Evolutionary conservation across 2,797 vertebrate genomes (phyloP), one percentile per base, ranked within the genome.

Genomic region (Microcaecilia unicolor): DNA sequence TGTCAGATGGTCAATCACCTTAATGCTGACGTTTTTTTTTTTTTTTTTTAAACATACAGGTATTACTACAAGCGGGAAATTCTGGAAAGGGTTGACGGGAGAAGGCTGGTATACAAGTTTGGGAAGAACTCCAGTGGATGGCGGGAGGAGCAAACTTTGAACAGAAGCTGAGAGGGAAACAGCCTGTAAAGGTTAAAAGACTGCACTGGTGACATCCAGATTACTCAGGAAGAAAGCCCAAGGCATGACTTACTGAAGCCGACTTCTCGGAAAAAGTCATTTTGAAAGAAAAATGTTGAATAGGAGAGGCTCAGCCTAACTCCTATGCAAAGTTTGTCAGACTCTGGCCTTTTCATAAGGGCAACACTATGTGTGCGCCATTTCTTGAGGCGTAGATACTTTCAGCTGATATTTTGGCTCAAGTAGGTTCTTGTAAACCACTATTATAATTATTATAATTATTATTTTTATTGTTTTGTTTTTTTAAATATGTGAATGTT

Each of bases 21-120:
- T 48, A 20, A n/a, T n/a, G n/a, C n/a, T n/a, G n/a, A n/a, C n/a
- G n/a, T n/a, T n/a, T n/a, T n/a, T n/a, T n/a, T n/a, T n/a, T n/a
- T n/a, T n/a, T n/a, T n/a, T n/a, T n/a, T n/a, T n/a, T n/a, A n/a
- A n/a, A n/a, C 15, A 9, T 14, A 3, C 70, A 98, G 95, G 44
- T 99, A 98, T 44, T 99, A 98, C 72, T 99, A 98, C 61, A 98
- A 97, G 37, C 78, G 94, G 19, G 93, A 92, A 47, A 99, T 99
- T 55, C 67, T 99, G 54, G 94, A 99, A 55, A 76, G 95, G 2
- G 95, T 99, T 0, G 94, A 99, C 0, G 95, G 95, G 6, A 76
- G 94, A 3, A 76, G 94, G 12, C 88, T 99, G 0, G 94, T 99
- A 6, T 99, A 98, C 73, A 98, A 97, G 48, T 99, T 98, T 7